Evolutionary conservation across 2,888 invertebrate species (phyloP), one percentile per base, ranked within the genome.

Genomic region (Ptycholaimellus sp.): DNA sequence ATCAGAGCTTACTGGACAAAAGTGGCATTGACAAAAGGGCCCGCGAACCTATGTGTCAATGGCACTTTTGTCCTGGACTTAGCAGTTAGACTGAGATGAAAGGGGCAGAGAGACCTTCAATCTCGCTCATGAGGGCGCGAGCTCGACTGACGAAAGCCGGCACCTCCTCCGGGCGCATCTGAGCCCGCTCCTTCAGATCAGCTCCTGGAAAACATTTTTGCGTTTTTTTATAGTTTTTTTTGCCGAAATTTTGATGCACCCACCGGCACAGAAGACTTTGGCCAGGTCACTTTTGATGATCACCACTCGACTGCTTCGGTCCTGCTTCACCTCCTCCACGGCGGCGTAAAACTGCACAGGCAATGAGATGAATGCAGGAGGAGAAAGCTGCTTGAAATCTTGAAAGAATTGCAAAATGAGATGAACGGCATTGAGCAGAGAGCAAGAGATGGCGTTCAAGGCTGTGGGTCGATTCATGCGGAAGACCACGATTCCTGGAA

Each of bases 161-260:
- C 0, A 78, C 78, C 54, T 93, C 80, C 11, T 70, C 68, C 40
- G 70, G 68, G 1, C 68, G 61, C 77, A 87, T 78, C 51, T 69
- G 68, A 11, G 72, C 67, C 35, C 93, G 67, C 59, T 96, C 93
- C 58, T 87, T 87, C 36, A 96, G 65, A 65, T 99, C 90, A 7
- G 96, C 96, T 62, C 85, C 93, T 63, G 36, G 14, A 44, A 19
- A 19, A 16, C 7, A 20, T 11, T 9, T 23, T 23, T 6, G 25
- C 7, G 25, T 9, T 9, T 9, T 23, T 6, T n/a, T n/a, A n/a
- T 23, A 23, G 13, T 9, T 23, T 23, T 23, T 23, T 6, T 23
- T 23, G 25, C 25, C 6, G 25, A 23, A 9, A 9, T 23, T 9
- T 23, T 23, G 7, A 13, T 23, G 6, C 6, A 9, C 13, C 6